Conservation (phyloP, 2,797 vertebrate genomes). For the Austrolebias charrua region DNA sequence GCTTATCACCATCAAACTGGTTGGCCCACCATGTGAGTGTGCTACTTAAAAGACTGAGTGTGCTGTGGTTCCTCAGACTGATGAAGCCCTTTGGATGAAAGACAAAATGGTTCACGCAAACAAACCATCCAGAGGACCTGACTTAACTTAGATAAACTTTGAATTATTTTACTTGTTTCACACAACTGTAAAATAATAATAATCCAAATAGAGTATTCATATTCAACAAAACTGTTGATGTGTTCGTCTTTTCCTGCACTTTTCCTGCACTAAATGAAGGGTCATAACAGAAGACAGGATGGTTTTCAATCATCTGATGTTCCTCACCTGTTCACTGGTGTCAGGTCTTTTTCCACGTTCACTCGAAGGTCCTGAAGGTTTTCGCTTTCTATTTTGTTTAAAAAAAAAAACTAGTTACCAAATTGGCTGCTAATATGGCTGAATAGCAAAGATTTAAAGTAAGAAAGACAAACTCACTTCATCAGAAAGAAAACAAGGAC, state of each 20-base stretch:
- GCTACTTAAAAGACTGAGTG: too few species aligned
- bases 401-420: background rate
- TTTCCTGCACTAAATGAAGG: fast-evolving
- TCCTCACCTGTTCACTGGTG: constrained; percentile 17
- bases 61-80: too few species aligned
- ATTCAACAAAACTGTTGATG: too few species aligned
- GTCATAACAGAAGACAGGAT: background rate
- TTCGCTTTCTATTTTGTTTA: constrained; percentile 12
- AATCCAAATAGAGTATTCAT: too few species aligned
- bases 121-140: too few species aligned
- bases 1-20: too few species aligned
- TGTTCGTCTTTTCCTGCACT: background rate
- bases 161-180: too few species aligned
- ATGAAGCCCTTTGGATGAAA: too few species aligned
- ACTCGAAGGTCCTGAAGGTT: background rate
- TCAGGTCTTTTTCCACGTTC: background rate
- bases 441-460: background rate
- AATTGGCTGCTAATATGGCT: background rate
- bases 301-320: background rate
- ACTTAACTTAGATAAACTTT: too few species aligned
- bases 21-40: too few species aligned
- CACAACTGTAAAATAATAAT: too few species aligned
- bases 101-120: too few species aligned
- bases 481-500: constrained; percentile 1
- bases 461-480: constrained; percentile 2